phyloP scores from a whole-genome alignment of 2,113 vertebrate species.

The Callospermophilus lateralis region DNA sequence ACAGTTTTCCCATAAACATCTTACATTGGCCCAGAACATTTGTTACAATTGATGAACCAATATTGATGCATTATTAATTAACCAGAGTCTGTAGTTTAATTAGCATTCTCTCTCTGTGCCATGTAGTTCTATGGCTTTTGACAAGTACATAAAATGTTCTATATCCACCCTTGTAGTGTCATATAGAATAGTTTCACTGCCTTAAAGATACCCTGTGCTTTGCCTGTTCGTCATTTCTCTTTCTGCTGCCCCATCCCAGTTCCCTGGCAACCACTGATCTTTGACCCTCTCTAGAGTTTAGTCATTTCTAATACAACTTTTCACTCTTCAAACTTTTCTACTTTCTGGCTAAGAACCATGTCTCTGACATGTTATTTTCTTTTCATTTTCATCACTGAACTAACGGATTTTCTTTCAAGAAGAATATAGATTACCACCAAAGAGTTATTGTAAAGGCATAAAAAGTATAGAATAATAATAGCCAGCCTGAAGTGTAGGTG shows the following conservation, averaged over 20 bases:
- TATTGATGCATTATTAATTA: not conserved
- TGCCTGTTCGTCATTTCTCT: not conserved
- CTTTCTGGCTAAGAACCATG: not conserved
- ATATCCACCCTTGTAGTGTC: not conserved
- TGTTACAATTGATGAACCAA: not conserved
- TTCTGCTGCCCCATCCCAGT: not conserved
- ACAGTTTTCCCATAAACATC: not conserved
- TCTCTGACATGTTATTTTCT: not conserved
- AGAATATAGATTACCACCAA: not conserved
- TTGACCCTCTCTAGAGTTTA: not conserved
- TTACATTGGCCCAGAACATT: not conserved
- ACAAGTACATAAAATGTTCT: not conserved
- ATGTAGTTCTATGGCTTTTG: not conserved
- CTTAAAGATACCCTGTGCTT: not conserved
- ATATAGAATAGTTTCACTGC: not conserved
- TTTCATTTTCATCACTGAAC: not conserved
- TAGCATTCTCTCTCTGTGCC: not conserved
- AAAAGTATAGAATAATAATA: not conserved
- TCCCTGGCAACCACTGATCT: not conserved
- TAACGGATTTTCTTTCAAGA: constrained; percentile 55
- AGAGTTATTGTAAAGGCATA: not conserved
- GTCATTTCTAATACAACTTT: not conserved
- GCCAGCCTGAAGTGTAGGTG: not conserved
- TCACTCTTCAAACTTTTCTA: not conserved
- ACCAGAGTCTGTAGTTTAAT: not conserved